phyloP scores from a whole-genome alignment of 2,797 vertebrate genomes.

The Xenopus petersii region DNA sequence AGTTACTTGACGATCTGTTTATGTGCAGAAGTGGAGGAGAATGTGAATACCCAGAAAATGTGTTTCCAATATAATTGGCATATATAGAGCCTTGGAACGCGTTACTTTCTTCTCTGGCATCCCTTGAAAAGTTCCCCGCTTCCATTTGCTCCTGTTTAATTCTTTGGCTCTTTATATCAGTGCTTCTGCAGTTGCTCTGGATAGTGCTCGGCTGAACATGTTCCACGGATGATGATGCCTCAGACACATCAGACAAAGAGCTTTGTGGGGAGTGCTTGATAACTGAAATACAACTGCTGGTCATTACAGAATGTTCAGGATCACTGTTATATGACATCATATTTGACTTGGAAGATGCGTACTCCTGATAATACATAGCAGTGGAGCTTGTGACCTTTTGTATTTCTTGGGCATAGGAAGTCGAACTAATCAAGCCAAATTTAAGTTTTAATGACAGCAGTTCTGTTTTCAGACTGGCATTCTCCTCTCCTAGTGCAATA shows the following conservation, averaged over 20 bases:
- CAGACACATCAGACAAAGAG: slow-evolving; percentile 72
- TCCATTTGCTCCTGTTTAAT: slow-evolving; percentile 86
- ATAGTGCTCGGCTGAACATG: slow-evolving; percentile 61
- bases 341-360: slow-evolving; percentile 62
- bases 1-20: slow-evolving; percentile 82
- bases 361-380: slow-evolving; percentile 77
- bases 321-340: slow-evolving; percentile 69
- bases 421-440: slow-evolving; percentile 87
- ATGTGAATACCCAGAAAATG: slow-evolving; percentile 74
- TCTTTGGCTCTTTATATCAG: slow-evolving; percentile 68
- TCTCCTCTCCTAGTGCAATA: slow-evolving; percentile 90
- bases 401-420: slow-evolving; percentile 84
- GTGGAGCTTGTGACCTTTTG: slow-evolving; percentile 78
- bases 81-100: slow-evolving; percentile 75
- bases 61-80: slow-evolving; percentile 69
- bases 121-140: slow-evolving; percentile 64
- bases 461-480: slow-evolving; percentile 86
- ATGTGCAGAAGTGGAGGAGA: slow-evolving; percentile 79
- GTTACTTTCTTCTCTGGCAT: slow-evolving; percentile 70
- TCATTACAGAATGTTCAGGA: slow-evolving; percentile 67
- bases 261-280: slow-evolving; percentile 91
- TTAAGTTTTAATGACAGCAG: slow-evolving; percentile 87
- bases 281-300: slow-evolving; percentile 87
- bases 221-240: slow-evolving; percentile 61
- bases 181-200: slow-evolving; percentile 65